Base-by-base conservation (phyloP, 2,797 vertebrate genomes). In the Myotis pilosus region DNA sequence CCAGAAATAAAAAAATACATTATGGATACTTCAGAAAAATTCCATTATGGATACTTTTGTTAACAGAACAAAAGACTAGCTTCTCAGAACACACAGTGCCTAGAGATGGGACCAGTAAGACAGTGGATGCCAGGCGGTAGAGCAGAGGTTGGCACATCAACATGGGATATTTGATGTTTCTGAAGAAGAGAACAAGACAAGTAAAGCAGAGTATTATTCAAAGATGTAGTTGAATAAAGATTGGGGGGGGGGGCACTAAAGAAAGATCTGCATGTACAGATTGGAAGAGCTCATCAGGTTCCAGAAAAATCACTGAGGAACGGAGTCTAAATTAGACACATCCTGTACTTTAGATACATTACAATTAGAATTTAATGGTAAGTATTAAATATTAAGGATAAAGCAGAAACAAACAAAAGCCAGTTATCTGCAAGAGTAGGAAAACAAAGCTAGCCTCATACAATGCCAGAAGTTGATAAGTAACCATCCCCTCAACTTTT, bases 351-450 rank as follows among this genome's bases (percentile, higher is more conserved):
- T 47, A 82, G 38, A 82, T 44, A 64, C 19, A 64, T 28, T 79
- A 38, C 76, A 64, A 81, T 81, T 62, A 81, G 12, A 60, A 62
- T 81, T 81, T 62, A 62, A 60, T 25, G 41, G 3, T 44, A 55
- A 84, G 36, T 22, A n/a, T 28, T 53, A 72, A 72, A 49, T 38
- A 66, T 51, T 33, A 91, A 57, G 55, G 38, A 66, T 84, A 74
- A 84, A 72, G 53, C 53, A 88, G 69, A 78, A 89, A 55, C 72
- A 92, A 78, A 91, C 44, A 64, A 84, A 84, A 79, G 8, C 38
- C 28, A 64, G 8, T 84, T 92, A 72, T 30, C 57, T 89, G 30
- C 8, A 47, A 75, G 36, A 53, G 12, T 49, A n/a, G 13, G 71
- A 55, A 94, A 86, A 57, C 10, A 3, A 86, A 78, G 33, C 33